Conservation (phyloP, 2,888 invertebrate species). For the Epinotia demarniana region DNA sequence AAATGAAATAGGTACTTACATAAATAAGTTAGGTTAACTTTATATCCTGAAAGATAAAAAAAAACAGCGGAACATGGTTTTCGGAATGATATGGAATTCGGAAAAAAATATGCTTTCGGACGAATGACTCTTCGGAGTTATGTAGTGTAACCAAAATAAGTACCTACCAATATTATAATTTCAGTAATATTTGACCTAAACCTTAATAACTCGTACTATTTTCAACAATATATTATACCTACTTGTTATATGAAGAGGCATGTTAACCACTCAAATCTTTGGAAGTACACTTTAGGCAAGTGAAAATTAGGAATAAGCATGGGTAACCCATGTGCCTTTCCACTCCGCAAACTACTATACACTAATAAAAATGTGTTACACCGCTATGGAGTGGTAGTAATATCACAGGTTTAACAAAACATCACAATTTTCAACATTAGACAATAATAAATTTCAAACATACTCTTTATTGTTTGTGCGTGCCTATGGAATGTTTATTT, state of each 20-base stretch:
- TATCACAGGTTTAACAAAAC: slow-evolving; percentile 29
- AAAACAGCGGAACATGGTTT: too few relatives aligned
- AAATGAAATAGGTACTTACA: too few relatives aligned
- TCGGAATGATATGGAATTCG: too few relatives aligned
- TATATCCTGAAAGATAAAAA: too few relatives aligned
- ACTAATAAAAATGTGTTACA: neutral
- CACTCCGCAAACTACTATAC: neutral
- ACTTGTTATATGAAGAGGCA: slow-evolving; percentile 2
- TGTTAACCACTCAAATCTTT: slow-evolving; percentile 25
- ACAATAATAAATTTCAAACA: neutral
- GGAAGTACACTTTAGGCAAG: slow-evolving; percentile 36
- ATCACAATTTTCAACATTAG: slow-evolving; percentile 19
- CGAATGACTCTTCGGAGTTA: too few relatives aligned
- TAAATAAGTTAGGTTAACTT: too few relatives aligned
- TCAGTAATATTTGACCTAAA: slow-evolving; percentile 7
- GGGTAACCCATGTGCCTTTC: neutral
- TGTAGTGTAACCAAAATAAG: too few relatives aligned
- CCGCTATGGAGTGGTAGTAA: slow-evolving; percentile 9
- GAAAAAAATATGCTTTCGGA: too few relatives aligned
- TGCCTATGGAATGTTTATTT: slow-evolving; percentile 19
- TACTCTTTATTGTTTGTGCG: neutral
- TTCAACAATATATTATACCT: neutral
- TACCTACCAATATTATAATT: slow-evolving; percentile 1
- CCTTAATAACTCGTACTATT: neutral
- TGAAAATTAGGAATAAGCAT: neutral